Percentiles rank a stretch among this genome's conserved stretches.
These are phyloP conservation scores for Ispidina lecontei DNA, from an alignment of 2,797 vertebrate genomes.

Conservation along the genomic window DNA sequence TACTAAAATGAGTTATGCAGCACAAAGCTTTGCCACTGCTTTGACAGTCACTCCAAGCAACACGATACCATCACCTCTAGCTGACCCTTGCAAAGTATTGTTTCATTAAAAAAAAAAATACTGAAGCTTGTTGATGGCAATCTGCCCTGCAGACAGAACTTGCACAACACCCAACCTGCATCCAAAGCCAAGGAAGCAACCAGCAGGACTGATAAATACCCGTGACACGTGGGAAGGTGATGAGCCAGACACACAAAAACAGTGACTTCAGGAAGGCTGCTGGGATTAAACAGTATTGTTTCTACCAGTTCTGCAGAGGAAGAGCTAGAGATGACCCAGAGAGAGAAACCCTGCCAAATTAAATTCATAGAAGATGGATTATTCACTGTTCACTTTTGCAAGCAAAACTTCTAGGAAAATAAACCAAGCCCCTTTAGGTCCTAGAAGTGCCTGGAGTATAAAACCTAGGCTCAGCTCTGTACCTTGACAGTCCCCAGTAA, in stretches of 20 bases:
- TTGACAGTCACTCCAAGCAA: not conserved
- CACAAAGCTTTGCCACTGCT: not conserved
- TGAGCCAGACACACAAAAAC: not conserved
- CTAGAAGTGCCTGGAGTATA: not conserved
- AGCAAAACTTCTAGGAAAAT: not conserved
- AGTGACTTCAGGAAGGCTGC: not conserved
- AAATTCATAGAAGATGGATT: not conserved
- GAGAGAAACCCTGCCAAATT: not conserved
- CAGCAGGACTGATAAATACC: not conserved
- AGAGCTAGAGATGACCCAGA: not conserved
- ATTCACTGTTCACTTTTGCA: not conserved
- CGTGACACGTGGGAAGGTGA: not conserved
- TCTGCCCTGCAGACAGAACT: slow-evolving; percentile 30
- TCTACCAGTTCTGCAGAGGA: not conserved
- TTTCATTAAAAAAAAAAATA: slow-evolving; percentile 9
- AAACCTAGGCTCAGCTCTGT: not conserved
- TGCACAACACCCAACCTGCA: not conserved
- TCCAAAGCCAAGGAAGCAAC: not conserved
- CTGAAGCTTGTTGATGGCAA: not conserved
- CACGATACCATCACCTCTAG: slow-evolving; percentile 21
- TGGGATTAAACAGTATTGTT: not conserved
- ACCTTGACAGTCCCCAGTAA: not conserved
- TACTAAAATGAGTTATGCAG: not conserved
- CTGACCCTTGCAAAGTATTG: slow-evolving; percentile 3
- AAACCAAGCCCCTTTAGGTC: not conserved